Conservation (phyloP, 2,888 invertebrate species). For the Tenthredo distinguenda region DNA sequence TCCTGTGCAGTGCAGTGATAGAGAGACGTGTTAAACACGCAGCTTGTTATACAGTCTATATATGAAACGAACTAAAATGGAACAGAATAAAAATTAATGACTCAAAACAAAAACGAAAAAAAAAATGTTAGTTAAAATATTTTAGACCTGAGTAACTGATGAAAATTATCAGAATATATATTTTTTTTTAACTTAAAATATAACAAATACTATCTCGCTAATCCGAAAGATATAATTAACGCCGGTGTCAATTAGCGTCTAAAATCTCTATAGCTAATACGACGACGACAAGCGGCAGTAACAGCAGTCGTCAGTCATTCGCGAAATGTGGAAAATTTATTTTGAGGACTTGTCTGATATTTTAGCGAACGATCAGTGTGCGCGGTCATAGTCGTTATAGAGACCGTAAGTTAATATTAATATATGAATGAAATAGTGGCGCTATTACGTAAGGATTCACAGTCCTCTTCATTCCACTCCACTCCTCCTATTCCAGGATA, state of each 20-base stretch:
- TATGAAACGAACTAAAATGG: not conserved
- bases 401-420: not conserved
- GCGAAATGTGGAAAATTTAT: not conserved
- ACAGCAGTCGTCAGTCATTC: not conserved
- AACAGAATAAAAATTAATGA: not conserved
- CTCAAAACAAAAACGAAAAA: too few relatives aligned
- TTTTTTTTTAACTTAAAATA: not conserved
- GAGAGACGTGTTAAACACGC: not conserved
- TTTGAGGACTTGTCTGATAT: not conserved
- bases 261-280: not conserved
- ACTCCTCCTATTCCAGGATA: slow-evolving; percentile 11
- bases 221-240: not conserved
- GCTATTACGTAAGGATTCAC: slow-evolving; percentile 54
- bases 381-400: not conserved
- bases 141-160: not conserved
- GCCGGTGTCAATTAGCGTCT: slow-evolving; percentile 5
- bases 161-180: not conserved
- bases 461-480: too few relatives aligned
- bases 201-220: not conserved
- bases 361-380: not conserved
- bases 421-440: slow-evolving; percentile 65
- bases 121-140: not conserved
- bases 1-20: not conserved
- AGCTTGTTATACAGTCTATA: not conserved
- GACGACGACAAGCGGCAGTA: not conserved